Evolutionary conservation across 2,888 invertebrate species (phyloP).

Genomic region (Apamea crenata): DNA sequence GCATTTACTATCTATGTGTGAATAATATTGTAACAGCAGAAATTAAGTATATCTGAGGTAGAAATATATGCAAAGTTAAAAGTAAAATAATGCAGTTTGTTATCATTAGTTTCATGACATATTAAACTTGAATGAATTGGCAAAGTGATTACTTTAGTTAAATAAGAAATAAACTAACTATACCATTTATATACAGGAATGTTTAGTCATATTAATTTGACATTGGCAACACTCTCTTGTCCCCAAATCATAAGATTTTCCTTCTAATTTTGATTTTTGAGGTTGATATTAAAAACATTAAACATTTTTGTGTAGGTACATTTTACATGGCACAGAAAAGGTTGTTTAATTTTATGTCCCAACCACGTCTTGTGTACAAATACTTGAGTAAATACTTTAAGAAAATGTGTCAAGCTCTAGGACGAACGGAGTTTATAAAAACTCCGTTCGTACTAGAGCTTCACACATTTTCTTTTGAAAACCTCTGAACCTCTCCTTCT

Average conservation of each 20-base stretch:
- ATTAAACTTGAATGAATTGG: constrained; percentile 16
- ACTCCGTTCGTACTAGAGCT: too few relatives aligned
- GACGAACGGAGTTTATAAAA: constrained; percentile 20
- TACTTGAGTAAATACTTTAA: constrained; percentile 4
- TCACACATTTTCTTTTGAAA: too few relatives aligned
- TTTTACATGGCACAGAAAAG: constrained; percentile 63
- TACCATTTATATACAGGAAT: constrained; percentile 82
- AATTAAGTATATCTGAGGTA: constrained; percentile 73
- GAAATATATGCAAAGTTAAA: constrained; percentile 73
- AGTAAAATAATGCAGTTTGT: constrained; percentile 31
- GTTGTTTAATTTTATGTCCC: constrained; percentile 38
- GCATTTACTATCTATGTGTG: constrained; percentile 37
- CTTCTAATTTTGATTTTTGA: constrained; percentile 10
- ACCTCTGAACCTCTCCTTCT: too few relatives aligned
- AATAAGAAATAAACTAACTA: constrained; percentile 67
- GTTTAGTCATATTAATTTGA: constrained; percentile 71
- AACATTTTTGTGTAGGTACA: constrained; percentile 28
- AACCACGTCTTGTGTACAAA: constrained; percentile 25
- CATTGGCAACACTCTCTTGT: constrained; percentile 50
- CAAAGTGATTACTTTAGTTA: constrained; percentile 36
- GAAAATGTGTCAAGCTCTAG: constrained; percentile 24
- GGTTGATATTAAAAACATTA: neutral
- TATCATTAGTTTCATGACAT: constrained; percentile 27
- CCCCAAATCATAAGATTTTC: constrained; percentile 32
- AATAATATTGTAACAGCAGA: constrained; percentile 43